These are phyloP conservation scores for Carassius gibelio DNA, from an alignment of 2,113 vertebrate genomes.

Conservation along the genomic window DNA sequence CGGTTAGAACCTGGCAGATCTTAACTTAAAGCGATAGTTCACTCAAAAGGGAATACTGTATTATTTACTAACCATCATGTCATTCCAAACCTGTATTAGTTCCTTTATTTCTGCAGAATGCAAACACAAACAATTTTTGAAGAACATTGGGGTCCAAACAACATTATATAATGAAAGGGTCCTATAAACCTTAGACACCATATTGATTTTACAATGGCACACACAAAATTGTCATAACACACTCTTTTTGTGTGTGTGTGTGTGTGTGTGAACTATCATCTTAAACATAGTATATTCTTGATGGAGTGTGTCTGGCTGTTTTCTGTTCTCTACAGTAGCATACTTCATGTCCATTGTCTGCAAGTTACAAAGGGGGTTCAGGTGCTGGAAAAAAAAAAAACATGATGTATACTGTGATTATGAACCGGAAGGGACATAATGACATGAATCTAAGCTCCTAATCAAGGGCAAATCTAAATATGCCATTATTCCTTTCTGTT, in stretches of 20 bases:
- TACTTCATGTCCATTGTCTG: slow-evolving; percentile 11
- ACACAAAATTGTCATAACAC: no score
- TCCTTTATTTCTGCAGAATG: background rate
- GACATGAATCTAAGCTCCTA: slow-evolving; percentile 35
- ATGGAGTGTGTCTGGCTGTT: slow-evolving; percentile 8
- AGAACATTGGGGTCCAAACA: no score
- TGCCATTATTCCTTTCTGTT: background rate
- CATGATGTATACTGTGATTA: slow-evolving; percentile 42
- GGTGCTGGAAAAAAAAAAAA: slow-evolving; percentile 39
- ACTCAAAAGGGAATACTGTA: background rate
- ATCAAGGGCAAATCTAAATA: slow-evolving; percentile 39
- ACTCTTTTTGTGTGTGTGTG: no score
- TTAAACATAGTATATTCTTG: background rate
- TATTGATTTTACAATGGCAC: no score
- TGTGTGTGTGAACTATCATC: no score
- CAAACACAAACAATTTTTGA: no score
- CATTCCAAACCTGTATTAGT: background rate
- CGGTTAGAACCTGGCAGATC: background rate
- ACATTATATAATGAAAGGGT: background rate
- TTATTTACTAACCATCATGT: no score
- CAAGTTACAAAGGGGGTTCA: slow-evolving; percentile 47
- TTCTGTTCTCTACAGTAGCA: background rate
- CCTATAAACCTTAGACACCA: background rate
- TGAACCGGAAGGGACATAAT: slow-evolving; percentile 23
- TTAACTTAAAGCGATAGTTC: background rate